Evolutionary conservation across 2,888 invertebrate genomes (phyloP).

Genomic region (Chrysotoxum bicinctum): DNA sequence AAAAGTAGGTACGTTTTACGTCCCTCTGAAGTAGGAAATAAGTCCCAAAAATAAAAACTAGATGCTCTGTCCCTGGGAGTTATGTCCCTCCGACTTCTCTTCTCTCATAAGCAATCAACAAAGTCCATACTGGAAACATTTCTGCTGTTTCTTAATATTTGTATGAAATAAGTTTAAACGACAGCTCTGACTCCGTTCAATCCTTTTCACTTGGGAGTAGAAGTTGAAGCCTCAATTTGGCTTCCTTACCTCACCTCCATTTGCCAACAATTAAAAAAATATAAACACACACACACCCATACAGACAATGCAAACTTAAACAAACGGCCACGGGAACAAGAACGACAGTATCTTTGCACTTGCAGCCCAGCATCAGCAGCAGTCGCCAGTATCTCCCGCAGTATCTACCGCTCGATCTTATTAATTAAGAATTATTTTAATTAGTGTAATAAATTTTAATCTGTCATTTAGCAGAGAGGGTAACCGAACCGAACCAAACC

Average conservation of each 20-base stretch:
- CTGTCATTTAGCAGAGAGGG: conserved; percentile 50
- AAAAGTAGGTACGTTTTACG: too few relatives aligned
- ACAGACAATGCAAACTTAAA: not conserved
- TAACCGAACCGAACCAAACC: not conserved
- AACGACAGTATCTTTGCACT: conserved; percentile 37
- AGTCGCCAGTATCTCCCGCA: conserved; percentile 28
- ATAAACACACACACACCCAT: conserved; percentile 2
- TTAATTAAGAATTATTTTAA: conserved; percentile 82
- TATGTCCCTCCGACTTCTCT: too few relatives aligned
- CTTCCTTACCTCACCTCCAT: conserved; percentile 19
- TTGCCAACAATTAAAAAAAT: conserved; percentile 57
- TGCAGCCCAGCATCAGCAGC: conserved; percentile 1
- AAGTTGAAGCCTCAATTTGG: not conserved
- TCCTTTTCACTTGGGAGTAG: not conserved
- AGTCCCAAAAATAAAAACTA: too few relatives aligned
- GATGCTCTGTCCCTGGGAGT: too few relatives aligned
- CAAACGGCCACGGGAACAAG: not conserved
- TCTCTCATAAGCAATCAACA: too few relatives aligned
- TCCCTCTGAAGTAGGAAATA: too few relatives aligned
- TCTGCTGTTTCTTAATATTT: too few relatives aligned
- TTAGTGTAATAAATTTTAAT: conserved; percentile 81
- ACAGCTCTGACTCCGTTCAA: not conserved
- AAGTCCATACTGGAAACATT: too few relatives aligned
- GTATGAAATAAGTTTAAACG: too few relatives aligned
- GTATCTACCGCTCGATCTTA: conserved; percentile 76